Evolutionary conservation across 2,888 invertebrate genomes (phyloP).

Genomic region (Sipunculus nudus): DNA sequence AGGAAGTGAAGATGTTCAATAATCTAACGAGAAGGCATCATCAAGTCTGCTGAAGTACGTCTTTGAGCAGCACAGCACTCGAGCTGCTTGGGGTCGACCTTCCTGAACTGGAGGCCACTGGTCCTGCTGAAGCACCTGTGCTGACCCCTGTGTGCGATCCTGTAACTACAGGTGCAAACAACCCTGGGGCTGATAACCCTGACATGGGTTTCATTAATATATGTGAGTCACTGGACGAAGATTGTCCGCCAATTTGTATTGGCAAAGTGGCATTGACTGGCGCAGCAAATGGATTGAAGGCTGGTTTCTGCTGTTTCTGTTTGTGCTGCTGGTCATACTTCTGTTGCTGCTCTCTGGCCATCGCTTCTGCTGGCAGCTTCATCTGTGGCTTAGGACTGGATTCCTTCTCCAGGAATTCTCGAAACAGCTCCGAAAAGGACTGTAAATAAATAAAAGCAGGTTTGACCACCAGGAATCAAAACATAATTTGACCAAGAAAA

Average conservation of each 20-base stretch:
- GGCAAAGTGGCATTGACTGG: slow-evolving; percentile 56
- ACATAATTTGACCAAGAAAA: not conserved
- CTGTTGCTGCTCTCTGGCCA: slow-evolving; percentile 58
- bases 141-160: slow-evolving; percentile 10
- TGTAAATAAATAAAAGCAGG: slow-evolving; percentile 48
- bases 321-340: slow-evolving; percentile 52
- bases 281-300: slow-evolving; percentile 62
- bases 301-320: slow-evolving; percentile 44
- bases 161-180: slow-evolving; percentile 38
- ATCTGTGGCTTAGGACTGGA: slow-evolving; percentile 73
- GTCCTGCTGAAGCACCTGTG: not conserved
- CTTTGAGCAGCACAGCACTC: slow-evolving; percentile 54
- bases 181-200: slow-evolving; percentile 43
- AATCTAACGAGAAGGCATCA: too few species aligned
- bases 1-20: too few species aligned
- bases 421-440: slow-evolving; percentile 78
- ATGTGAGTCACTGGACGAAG: slow-evolving; percentile 30
- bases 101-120: slow-evolving; percentile 41
- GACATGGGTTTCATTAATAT: slow-evolving; percentile 48
- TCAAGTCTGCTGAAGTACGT: slow-evolving; percentile 50
- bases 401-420: slow-evolving; percentile 78
- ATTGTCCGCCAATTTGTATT: slow-evolving; percentile 21
- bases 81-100: slow-evolving; percentile 46
- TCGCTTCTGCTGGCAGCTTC: slow-evolving; percentile 64
- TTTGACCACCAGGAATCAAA: not conserved